Evolutionary conservation across 2,888 invertebrate species (phyloP).

Genomic region (Cantharis rufa): DNA sequence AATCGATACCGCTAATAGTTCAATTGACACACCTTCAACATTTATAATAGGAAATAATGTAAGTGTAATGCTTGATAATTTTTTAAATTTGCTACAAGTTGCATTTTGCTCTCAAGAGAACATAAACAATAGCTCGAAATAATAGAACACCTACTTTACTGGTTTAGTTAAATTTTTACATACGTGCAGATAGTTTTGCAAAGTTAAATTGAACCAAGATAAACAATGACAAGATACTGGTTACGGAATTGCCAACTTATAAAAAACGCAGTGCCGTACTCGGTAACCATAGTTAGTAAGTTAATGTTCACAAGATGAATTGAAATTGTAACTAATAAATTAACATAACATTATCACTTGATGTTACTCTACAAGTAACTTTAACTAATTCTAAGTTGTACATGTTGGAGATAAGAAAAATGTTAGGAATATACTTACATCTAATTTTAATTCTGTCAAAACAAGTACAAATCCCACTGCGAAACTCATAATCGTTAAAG

Average conservation of each 20-base stretch:
- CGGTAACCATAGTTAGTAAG: constrained; percentile 16
- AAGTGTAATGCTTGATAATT: constrained; percentile 4
- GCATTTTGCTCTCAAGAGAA: constrained; percentile 12
- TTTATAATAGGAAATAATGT: constrained; percentile 11
- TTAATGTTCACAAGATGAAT: constrained; percentile 22
- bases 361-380: constrained; percentile 11
- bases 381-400: constrained; percentile 10
- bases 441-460: constrained; percentile 3
- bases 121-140: constrained; percentile 26
- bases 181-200: not conserved
- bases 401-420: not conserved
- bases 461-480: constrained; percentile 17
- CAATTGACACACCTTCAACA: constrained; percentile 7
- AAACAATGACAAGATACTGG: not conserved
- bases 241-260: not conserved
- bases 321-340: constrained; percentile 24
- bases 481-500: constrained; percentile 10
- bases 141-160: constrained; percentile 22
- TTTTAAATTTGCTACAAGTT: constrained; percentile 4
- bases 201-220: not conserved
- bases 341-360: constrained; percentile 22
- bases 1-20: not conserved
- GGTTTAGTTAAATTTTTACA: not conserved
- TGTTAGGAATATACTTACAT: not conserved
- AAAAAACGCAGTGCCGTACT: constrained; percentile 2